A percentile compares a stretch with the other conserved stretches of the same genome.
Conservation (phyloP, 2,113 vertebrate species). For the Apodemus speciosus region DNA sequence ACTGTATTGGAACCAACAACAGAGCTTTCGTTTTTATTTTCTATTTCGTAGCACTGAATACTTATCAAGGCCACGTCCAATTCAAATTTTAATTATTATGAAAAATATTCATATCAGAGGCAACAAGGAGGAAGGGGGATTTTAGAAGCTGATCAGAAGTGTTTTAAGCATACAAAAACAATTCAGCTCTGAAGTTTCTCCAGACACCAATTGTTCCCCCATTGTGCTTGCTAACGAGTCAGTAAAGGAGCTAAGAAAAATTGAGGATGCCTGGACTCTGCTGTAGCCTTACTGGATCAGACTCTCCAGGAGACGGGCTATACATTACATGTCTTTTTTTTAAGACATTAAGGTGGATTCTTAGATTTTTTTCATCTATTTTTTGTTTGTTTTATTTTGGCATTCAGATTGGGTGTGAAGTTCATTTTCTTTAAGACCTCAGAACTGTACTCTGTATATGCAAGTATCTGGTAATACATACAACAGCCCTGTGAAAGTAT, state of each 20-base stretch:
- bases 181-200: neutral
- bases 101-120: neutral
- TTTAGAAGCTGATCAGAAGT: neutral
- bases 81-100: conserved; percentile 29
- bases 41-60: neutral
- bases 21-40: neutral
- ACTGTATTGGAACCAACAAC: neutral
- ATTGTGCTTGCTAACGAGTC: neutral
- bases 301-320: neutral
- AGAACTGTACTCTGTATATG: conserved; percentile 27
- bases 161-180: neutral
- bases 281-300: neutral
- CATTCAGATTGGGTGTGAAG: neutral
- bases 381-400: neutral
- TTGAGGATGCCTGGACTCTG: fast-evolving
- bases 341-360: conserved; percentile 3
- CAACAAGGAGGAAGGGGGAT: neutral
- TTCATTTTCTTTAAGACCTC: conserved; percentile 50
- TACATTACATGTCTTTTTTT: neutral
- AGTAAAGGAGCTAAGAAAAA: neutral
- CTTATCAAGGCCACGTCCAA: neutral
- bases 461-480: conserved; percentile 77
- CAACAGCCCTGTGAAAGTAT: conserved; percentile 47
- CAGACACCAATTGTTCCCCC: neutral
- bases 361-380: neutral